Evolutionary conservation across 2,888 invertebrate genomes (phyloP).

Genomic region (Phyllotreta striolata): DNA sequence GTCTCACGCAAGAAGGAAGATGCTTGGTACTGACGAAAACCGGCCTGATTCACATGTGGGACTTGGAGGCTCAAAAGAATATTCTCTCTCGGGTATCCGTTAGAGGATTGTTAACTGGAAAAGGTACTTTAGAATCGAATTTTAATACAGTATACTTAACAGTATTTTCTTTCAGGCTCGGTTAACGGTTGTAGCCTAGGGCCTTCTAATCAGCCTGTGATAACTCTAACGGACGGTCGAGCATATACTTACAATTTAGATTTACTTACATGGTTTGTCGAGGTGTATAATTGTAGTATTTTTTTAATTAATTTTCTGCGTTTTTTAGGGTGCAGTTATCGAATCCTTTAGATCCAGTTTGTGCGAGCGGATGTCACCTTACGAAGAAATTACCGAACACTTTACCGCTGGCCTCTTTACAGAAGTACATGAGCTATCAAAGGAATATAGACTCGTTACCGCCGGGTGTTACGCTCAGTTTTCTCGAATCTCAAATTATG

Average conservation of each 20-base stretch:
- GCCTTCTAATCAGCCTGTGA: constrained; percentile 76
- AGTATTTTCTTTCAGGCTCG: constrained; percentile 59
- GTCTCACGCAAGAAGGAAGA: constrained; percentile 61
- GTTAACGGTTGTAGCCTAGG: constrained; percentile 68
- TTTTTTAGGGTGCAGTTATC: constrained; percentile 63
- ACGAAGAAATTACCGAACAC: constrained; percentile 55
- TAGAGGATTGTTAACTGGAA: constrained; percentile 67
- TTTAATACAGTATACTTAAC: not conserved
- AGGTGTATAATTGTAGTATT: too few relatives aligned
- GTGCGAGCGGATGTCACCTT: constrained; percentile 61
- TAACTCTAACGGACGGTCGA: constrained; percentile 85
- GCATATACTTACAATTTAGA: constrained; percentile 84
- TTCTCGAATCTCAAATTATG: constrained; percentile 78
- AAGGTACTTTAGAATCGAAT: constrained; percentile 57
- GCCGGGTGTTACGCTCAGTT: constrained; percentile 66
- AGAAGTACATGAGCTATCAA: constrained; percentile 56
- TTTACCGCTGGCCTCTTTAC: constrained; percentile 57
- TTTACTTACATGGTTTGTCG: constrained; percentile 78
- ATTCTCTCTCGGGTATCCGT: constrained; percentile 68
- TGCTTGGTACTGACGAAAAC: constrained; percentile 67
- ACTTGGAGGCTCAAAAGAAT: constrained; percentile 65
- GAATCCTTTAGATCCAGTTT: constrained; percentile 66
- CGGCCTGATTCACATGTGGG: constrained; percentile 68
- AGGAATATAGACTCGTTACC: constrained; percentile 56
- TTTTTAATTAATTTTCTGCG: not conserved